These are phyloP conservation scores for Trileptium ribeirensis DNA, from an alignment of 2,888 invertebrate species.

Conservation along the genomic window DNA sequence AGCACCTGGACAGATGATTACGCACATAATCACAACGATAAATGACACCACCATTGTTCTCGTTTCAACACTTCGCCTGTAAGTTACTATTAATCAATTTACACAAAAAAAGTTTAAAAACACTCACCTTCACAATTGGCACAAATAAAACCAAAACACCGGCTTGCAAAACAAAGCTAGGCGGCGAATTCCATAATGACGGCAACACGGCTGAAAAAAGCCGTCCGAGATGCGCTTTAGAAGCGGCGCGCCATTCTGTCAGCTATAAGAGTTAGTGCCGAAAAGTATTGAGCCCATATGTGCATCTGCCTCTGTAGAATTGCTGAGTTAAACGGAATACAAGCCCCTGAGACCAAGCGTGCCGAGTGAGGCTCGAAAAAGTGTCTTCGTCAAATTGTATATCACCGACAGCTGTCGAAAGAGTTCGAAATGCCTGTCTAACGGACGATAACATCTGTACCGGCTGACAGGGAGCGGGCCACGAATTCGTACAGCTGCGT, in stretches of 20 bases:
- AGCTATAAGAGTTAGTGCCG: not conserved
- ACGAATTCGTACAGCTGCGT: slow-evolving; percentile 67
- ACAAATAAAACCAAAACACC: not conserved
- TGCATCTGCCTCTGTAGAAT: not conserved
- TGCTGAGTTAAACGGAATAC: not conserved
- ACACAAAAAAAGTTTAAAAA: too few relatives aligned
- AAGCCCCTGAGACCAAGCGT: not conserved
- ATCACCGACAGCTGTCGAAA: slow-evolving; percentile 73
- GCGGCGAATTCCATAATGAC: not conserved
- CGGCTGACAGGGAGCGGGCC: slow-evolving; percentile 64
- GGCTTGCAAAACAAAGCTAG: not conserved
- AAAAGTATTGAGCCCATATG: not conserved
- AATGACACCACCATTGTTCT: too few relatives aligned
- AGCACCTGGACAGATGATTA: too few relatives aligned
- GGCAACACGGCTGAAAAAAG: not conserved
- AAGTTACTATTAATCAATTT: too few relatives aligned
- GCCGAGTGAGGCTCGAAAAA: slow-evolving; percentile 63
- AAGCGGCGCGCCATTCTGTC: not conserved
- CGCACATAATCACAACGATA: too few relatives aligned
- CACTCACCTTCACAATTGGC: not conserved
- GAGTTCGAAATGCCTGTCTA: slow-evolving; percentile 75
- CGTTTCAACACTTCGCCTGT: too few relatives aligned
- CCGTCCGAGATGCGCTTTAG: not conserved
- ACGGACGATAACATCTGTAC: slow-evolving; percentile 80
- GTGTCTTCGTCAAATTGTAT: slow-evolving; percentile 81